Conservation (phyloP, 2,113 vertebrate genomes). For the Herpetotheres cachinnans region DNA sequence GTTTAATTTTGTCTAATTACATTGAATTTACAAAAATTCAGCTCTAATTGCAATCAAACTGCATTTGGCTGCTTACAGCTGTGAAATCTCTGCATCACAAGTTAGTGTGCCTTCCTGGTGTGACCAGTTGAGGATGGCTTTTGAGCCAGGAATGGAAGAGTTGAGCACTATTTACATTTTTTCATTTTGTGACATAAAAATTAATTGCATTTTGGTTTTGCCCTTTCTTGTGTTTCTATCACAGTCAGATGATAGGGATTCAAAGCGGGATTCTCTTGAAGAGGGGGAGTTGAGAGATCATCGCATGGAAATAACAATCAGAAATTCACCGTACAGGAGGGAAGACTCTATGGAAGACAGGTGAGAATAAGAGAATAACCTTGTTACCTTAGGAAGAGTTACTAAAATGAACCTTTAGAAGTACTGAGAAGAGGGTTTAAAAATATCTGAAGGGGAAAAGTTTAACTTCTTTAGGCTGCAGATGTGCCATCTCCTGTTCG, state of each 20-base stretch:
- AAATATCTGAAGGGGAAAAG: not conserved
- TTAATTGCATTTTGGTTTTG: not conserved
- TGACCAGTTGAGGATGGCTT: not conserved
- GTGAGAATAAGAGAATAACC: conserved; percentile 33
- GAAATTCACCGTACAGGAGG: conserved; percentile 91
- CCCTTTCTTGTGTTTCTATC: not conserved
- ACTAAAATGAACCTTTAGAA: not conserved
- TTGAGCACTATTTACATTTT: accelerated
- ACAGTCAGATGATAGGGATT: conserved; percentile 96
- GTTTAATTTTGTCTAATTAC: not conserved
- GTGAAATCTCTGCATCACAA: not conserved
- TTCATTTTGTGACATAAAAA: accelerated
- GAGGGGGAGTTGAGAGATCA: conserved; percentile 98
- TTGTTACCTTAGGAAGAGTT: too few relatives aligned
- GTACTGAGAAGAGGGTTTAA: accelerated
- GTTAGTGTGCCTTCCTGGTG: not conserved
- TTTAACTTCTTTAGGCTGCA: not conserved
- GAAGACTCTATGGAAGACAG: conserved; percentile 95
- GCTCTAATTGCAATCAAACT: not conserved
- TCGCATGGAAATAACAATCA: conserved; percentile 97
- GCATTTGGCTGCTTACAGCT: not conserved
- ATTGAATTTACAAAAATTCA: not conserved
- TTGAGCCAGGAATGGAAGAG: not conserved
- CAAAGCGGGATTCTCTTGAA: conserved; percentile 95
- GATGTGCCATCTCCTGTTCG: not conserved